These are phyloP conservation scores for Hecatera dysodea DNA, from an alignment of 2,888 invertebrate genomes.

Conservation along the genomic window DNA sequence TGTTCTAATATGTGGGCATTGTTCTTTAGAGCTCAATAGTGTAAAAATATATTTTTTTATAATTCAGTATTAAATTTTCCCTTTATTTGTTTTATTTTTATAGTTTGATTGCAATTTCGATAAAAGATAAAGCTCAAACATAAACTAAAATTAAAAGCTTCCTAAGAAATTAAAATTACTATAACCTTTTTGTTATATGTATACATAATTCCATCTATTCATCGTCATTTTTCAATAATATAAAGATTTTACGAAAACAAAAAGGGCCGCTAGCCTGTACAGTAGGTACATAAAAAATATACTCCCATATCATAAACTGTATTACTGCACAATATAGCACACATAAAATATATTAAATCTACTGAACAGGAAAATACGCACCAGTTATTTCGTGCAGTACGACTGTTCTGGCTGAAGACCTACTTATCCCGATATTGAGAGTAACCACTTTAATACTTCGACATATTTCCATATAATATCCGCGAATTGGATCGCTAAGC, in stretches of 20 bases:
- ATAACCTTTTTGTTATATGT: too few species aligned
- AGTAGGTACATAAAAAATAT: background rate
- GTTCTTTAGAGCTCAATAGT: conserved; percentile 11
- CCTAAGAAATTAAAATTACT: too few species aligned
- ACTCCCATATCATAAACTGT: conserved; percentile 9
- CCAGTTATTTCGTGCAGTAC: conserved; percentile 35
- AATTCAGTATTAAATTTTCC: too few species aligned
- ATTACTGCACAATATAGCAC: conserved; percentile 2
- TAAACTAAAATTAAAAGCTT: too few species aligned
- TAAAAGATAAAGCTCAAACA: too few species aligned
- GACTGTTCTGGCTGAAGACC: conserved; percentile 26
- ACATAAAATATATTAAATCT: conserved; percentile 23
- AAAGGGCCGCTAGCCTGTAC: background rate
- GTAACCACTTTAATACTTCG: conserved; percentile 10
- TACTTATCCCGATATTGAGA: conserved; percentile 16
- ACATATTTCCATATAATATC: conserved; percentile 3
- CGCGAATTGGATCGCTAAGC: background rate
- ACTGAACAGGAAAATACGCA: conserved; percentile 50
- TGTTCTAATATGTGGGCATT: too few species aligned
- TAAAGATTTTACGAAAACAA: background rate
- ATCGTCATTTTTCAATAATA: background rate
- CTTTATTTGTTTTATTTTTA: too few species aligned
- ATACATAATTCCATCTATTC: too few species aligned
- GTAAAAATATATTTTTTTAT: background rate
- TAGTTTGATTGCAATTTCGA: too few species aligned